Evolutionary conservation across 2,888 invertebrate genomes (phyloP).

Genomic region (Sturmia bella): DNA sequence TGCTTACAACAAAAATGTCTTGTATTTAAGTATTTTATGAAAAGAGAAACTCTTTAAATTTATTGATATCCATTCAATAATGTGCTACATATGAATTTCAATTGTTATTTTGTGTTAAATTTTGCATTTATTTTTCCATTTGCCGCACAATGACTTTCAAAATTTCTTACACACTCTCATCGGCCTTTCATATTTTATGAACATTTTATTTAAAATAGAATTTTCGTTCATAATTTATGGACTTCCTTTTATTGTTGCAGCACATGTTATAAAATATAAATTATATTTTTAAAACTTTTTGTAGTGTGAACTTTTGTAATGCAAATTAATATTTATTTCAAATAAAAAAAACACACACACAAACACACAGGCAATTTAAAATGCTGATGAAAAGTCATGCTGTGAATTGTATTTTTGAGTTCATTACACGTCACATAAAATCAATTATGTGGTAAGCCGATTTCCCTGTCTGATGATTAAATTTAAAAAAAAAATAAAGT

Average conservation of each 20-base stretch:
- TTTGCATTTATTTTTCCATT: no score
- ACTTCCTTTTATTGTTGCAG: not conserved
- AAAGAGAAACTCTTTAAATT: no score
- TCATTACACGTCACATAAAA: not conserved
- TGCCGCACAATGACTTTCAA: no score
- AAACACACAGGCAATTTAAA: constrained; percentile 16
- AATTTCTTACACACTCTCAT: not conserved
- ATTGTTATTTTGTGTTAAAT: no score
- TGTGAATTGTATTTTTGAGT: constrained; percentile 1
- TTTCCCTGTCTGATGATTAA: constrained; percentile 4
- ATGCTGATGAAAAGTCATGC: constrained; percentile 37
- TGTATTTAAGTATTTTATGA: no score
- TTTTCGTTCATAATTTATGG: constrained; percentile 9
- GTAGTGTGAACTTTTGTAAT: not conserved
- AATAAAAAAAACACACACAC: not conserved
- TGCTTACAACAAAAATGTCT: no score
- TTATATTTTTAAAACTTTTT: not conserved
- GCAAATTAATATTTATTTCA: constrained; percentile 22
- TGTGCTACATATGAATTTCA: no score
- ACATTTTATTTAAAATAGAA: constrained; percentile 14
- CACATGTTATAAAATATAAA: constrained; percentile 13
- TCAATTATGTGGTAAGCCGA: constrained; percentile 12
- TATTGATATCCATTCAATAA: no score
- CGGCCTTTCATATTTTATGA: not conserved
- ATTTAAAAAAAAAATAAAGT: not conserved